Evolutionary conservation across 1,140 invertebrate species (phyloP).

Genomic region (Zaprionus nigranus): DNA sequence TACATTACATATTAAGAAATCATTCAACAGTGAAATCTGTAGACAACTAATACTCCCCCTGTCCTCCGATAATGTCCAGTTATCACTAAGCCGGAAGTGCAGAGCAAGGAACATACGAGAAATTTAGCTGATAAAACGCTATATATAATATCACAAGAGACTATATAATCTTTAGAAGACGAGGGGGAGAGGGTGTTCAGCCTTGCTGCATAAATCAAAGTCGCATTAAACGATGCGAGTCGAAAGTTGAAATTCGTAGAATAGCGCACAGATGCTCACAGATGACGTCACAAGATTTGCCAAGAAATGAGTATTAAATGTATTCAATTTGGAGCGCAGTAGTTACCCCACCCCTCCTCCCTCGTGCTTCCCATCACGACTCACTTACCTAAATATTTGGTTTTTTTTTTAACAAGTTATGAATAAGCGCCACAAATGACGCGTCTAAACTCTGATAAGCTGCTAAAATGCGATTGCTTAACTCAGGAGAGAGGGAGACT

Average conservation of each 20-base stretch:
- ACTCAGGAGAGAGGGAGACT: slow-evolving; percentile 9
- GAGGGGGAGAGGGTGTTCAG: background rate
- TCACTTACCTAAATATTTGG: background rate
- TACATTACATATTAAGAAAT: background rate
- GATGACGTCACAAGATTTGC: slow-evolving; percentile 47
- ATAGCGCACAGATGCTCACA: background rate
- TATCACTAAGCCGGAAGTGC: slow-evolving; percentile 49
- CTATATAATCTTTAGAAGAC: background rate
- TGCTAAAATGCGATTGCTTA: slow-evolving; percentile 42
- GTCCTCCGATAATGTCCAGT: background rate
- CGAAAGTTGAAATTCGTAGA: slow-evolving; percentile 37
- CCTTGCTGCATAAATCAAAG: slow-evolving; percentile 44
- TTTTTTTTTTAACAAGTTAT: slow-evolving; percentile 29
- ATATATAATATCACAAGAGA: slow-evolving; percentile 7
- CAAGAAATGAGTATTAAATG: slow-evolving; percentile 25
- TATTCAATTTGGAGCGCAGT: slow-evolving; percentile 15
- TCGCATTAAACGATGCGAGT: slow-evolving; percentile 38
- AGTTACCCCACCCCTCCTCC: slow-evolving; percentile 1
- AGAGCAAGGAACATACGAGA: slow-evolving; percentile 37
- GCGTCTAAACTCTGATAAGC: slow-evolving; percentile 48
- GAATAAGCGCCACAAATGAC: slow-evolving; percentile 55
- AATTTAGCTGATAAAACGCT: slow-evolving; percentile 41
- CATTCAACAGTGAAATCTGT: background rate
- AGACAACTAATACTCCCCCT: background rate
- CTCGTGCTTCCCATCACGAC: background rate